Evolutionary conservation across 2,113 vertebrate genomes (phyloP).

Genomic region (Ciconia maguari): DNA sequence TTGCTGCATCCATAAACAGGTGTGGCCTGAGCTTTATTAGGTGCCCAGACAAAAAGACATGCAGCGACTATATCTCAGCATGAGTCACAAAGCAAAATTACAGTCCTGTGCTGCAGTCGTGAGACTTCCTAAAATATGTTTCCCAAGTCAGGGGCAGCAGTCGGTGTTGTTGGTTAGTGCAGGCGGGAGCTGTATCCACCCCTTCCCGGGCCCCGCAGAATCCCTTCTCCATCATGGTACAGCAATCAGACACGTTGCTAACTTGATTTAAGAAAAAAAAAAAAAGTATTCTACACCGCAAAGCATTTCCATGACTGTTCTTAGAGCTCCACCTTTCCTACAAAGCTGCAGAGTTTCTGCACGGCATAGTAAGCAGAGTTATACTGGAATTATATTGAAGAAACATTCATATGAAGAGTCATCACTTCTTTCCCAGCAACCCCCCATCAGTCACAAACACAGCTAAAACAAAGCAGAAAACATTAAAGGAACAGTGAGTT

Average conservation of each 20-base stretch:
- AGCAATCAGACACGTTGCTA: neutral
- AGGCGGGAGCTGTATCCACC: neutral
- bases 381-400: neutral
- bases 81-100: conserved; percentile 64
- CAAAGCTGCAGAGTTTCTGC: neutral
- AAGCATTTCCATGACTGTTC: neutral
- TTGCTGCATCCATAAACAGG: conserved; percentile 46
- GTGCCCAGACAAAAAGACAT: conserved; percentile 35
- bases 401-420: neutral
- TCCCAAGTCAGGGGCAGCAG: neutral
- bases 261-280: neutral
- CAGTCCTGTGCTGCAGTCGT: neutral
- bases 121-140: conserved; percentile 24
- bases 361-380: neutral
- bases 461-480: neutral
- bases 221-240: neutral
- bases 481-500: neutral
- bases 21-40: conserved; percentile 41
- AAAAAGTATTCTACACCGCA: neutral
- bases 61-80: neutral
- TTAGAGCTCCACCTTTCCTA: neutral
- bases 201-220: neutral
- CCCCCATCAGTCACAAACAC: neutral
- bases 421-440: neutral
- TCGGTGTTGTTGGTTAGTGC: neutral